phyloP scores from a whole-genome alignment of 2,797 vertebrate species.

The Gobio occitaniae region DNA sequence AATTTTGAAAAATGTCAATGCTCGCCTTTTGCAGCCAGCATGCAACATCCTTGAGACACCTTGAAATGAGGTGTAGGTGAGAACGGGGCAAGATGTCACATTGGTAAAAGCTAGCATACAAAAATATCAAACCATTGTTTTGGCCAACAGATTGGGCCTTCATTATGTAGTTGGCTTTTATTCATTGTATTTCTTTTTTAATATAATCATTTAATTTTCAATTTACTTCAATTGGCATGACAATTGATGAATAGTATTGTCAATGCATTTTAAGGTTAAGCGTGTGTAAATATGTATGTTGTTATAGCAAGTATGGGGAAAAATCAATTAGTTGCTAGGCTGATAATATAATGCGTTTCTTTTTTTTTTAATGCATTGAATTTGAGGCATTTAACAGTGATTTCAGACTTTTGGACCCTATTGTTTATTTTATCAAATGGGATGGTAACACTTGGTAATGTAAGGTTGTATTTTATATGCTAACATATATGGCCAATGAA shows the following conservation, averaged over 20 bases:
- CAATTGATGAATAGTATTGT: too few relatives aligned
- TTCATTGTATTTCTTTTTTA: too few relatives aligned
- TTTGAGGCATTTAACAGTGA: neutral
- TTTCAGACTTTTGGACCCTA: neutral
- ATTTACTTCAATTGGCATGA: too few relatives aligned
- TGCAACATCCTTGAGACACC: neutral
- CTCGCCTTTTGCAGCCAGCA: neutral
- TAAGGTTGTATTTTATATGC: neutral
- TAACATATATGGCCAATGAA: neutral
- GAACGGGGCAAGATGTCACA: neutral
- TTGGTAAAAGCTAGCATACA: too few relatives aligned
- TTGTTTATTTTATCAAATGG: neutral
- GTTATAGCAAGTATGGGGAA: too few relatives aligned
- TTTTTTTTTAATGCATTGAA: neutral
- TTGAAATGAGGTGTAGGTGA: neutral
- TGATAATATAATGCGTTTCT: neutral
- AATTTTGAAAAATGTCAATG: neutral
- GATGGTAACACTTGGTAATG: neutral
- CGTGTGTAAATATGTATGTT: too few relatives aligned
- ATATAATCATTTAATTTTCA: too few relatives aligned
- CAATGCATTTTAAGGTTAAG: too few relatives aligned
- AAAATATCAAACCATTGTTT: too few relatives aligned
- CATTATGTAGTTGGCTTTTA: too few relatives aligned
- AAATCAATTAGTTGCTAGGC: neutral
- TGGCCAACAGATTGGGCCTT: too few relatives aligned